Evolutionary conservation across 2,797 vertebrate species (phyloP), one percentile per base, ranked within the genome.

Genomic region (Ptychobarbus kaznakovi): DNA sequence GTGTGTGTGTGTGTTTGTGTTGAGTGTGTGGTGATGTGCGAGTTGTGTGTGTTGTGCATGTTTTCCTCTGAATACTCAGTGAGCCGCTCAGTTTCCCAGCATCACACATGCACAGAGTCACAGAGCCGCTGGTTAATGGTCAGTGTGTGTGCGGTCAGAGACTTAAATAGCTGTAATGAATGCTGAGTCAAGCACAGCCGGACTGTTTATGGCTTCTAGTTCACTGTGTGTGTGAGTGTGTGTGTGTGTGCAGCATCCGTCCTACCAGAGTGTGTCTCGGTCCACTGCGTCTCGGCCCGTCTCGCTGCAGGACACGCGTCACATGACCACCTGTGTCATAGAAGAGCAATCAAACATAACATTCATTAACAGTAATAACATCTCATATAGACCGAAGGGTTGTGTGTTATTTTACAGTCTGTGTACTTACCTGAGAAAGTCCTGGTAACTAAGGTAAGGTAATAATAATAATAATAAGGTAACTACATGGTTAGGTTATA

Each of bases 1-100:
- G 35, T 35, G 35, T 35, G 35, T 35, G 35, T 3, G 35, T 35
- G 35, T 0, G 35, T 3, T 2, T 3, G 35, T 35, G 35, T 35
- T 35, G 35, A 3, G 35, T 3, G 35, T 3, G 35, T 35, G 35
- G 28, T 28, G 28, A 28, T 35, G 35, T 35, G 35, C 4, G 35
- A n/a, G 35, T 4, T 38, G 38, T 38, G 38, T 66, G 74, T 72
- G 79, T 84, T 82, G 73, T 72, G 68, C 61, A 32, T 85, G 32
- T 81, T 44, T 44, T 82, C 61, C 72, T 87, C 85, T 88, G 86
- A 90, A 89, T 87, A 86, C 82, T 85, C 82, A 87, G 81, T 25
- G 61, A 49, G 65, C 44, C 56, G 53, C 56, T 61, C 63, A 40
- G 61, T 85, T 75, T 79, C 74, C 38, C 51, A 82, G 63, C 77